Evolutionary conservation across 1,140 invertebrate genomes (phyloP).

Genomic region (Bombus turneri): DNA sequence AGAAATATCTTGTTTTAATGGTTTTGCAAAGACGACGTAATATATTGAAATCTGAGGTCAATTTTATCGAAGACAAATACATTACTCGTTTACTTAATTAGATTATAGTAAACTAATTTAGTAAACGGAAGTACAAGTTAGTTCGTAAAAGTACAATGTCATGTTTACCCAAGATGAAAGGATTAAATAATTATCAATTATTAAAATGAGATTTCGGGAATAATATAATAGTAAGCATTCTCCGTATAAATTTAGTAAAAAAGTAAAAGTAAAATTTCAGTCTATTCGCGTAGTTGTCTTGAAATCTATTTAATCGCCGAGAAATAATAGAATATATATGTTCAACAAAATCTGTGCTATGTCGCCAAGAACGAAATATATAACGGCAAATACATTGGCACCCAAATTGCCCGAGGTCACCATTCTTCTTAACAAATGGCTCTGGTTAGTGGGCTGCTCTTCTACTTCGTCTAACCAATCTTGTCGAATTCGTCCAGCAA

Average conservation of each 20-base stretch:
- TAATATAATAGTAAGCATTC: too few species aligned
- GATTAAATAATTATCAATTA: neutral
- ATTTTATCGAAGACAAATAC: too few species aligned
- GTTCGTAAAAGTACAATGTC: neutral
- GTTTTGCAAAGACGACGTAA: too few species aligned
- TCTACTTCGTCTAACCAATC: slow-evolving; percentile 40
- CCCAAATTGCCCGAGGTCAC: neutral
- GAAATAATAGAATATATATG: neutral
- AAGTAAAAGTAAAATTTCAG: too few species aligned
- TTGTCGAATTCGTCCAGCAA: slow-evolving; percentile 16
- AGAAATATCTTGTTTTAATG: too few species aligned
- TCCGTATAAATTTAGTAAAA: too few species aligned
- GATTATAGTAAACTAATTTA: too few species aligned
- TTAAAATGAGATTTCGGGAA: neutral
- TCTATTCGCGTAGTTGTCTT: neutral
- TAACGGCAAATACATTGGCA: slow-evolving; percentile 6
- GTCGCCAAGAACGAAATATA: slow-evolving; percentile 15
- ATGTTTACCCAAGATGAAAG: neutral
- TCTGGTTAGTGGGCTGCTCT: slow-evolving; percentile 3
- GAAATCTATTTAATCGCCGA: neutral
- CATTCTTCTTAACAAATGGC: slow-evolving; percentile 30
- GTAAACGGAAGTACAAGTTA: too few species aligned
- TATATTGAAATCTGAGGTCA: too few species aligned
- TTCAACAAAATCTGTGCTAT: neutral
- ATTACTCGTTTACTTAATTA: too few species aligned